Evolutionary conservation across 1,140 invertebrate species (phyloP).

Genomic region (Dermatophagoides farinae): DNA sequence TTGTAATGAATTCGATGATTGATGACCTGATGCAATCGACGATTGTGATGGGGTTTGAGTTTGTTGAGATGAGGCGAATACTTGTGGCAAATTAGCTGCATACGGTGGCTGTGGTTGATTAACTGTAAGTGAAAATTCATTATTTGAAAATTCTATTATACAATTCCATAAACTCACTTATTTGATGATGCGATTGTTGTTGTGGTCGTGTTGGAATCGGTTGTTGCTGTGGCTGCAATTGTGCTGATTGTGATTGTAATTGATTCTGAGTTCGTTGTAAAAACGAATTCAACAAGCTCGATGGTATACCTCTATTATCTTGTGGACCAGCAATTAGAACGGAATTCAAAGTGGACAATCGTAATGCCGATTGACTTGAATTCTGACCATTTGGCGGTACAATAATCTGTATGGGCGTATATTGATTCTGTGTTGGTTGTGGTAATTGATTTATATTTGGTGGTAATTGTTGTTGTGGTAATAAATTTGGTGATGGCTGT

Average conservation of each 20-base stretch:
- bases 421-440: background rate
- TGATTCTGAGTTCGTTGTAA: background rate
- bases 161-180: background rate
- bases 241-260: background rate
- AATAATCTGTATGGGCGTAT: background rate
- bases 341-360: constrained; percentile 2
- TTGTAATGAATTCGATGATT: background rate
- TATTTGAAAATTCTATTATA: background rate
- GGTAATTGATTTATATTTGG: background rate
- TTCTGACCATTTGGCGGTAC: background rate
- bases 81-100: background rate
- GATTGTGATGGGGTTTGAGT: background rate
- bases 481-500: background rate
- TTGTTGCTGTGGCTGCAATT: background rate
- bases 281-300: constrained; percentile 4
- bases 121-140: background rate
- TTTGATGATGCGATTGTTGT: too few species aligned
- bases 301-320: background rate
- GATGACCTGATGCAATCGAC: background rate
- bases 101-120: constrained; percentile 1
- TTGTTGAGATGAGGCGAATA: background rate
- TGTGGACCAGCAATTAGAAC: background rate
- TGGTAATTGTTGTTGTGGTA: background rate
- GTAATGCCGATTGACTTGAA: background rate
- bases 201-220: too few species aligned